A percentile compares a stretch with the other conserved stretches of the same genome.
phyloP scores from a whole-genome alignment of 2,888 invertebrate species.

The Drosophila demipolita region DNA sequence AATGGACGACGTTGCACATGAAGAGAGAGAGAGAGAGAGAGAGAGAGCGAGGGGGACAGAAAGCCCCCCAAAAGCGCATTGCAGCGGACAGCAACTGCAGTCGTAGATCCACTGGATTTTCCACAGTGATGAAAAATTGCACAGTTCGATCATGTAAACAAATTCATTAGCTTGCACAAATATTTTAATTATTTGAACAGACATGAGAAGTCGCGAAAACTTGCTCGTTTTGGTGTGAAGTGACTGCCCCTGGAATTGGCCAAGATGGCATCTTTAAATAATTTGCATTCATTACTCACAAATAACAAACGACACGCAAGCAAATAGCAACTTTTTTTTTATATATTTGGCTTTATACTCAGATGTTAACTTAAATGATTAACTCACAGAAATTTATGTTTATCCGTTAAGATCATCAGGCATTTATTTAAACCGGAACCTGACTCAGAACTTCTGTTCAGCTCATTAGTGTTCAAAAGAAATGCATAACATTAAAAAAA shows the following conservation, averaged over 20 bases:
- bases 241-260: slow-evolving; percentile 47
- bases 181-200: slow-evolving; percentile 76
- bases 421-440: not conserved
- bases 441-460: not conserved
- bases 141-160: slow-evolving; percentile 77
- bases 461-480: not conserved
- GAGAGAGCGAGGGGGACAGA: not conserved
- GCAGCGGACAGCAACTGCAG: slow-evolving; percentile 6
- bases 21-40: no score
- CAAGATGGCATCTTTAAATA: slow-evolving; percentile 41
- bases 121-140: slow-evolving; percentile 70
- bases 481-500: not conserved
- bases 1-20: slow-evolving; percentile 46
- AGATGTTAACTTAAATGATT: not conserved
- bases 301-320: slow-evolving; percentile 6
- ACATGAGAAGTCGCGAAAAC: slow-evolving; percentile 31
- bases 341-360: not conserved
- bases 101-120: slow-evolving; percentile 68
- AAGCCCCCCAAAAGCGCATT: not conserved
- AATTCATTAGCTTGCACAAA: slow-evolving; percentile 77
- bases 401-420: not conserved
- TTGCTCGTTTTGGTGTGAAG: slow-evolving; percentile 39
- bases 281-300: slow-evolving; percentile 22
- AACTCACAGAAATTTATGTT: not conserved
- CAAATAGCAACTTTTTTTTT: not conserved